A percentile compares a stretch with the other conserved stretches of the same genome.
These are phyloP conservation scores for Deilephila elpenor DNA, from an alignment of 2,888 invertebrate genomes.

Conservation along the genomic window DNA sequence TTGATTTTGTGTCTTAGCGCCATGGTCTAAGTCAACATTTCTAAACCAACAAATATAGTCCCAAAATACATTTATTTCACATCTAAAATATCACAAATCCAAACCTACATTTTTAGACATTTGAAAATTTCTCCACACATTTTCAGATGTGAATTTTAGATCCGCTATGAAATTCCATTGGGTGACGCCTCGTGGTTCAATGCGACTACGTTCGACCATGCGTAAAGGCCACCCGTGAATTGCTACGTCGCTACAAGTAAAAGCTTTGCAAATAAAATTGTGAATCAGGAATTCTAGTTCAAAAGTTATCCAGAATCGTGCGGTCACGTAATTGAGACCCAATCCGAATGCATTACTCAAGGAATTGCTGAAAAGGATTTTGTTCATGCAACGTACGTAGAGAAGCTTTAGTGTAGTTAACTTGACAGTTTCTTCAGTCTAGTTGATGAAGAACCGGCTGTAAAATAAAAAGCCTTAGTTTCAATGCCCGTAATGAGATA, in stretches of 20 bases:
- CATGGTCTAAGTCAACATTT: too few relatives aligned
- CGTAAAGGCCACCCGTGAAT: slow-evolving; percentile 10
- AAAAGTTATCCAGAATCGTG: neutral
- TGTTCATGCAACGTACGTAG: too few relatives aligned
- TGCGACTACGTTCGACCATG: neutral
- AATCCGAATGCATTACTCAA: neutral
- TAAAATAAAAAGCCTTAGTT: too few relatives aligned
- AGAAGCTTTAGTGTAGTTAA: too few relatives aligned
- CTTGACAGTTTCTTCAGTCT: too few relatives aligned
- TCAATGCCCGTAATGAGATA: too few relatives aligned
- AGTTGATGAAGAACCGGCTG: too few relatives aligned
- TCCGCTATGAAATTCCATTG: neutral
- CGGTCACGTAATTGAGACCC: neutral
- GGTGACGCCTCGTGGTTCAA: neutral
- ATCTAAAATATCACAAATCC: neutral
- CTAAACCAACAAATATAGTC: neutral
- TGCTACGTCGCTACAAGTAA: neutral
- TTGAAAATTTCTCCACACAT: neutral
- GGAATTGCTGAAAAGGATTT: slow-evolving; percentile 7
- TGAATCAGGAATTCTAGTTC: neutral
- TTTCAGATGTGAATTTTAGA: neutral
- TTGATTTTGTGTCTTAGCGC: too few relatives aligned
- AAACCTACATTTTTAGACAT: neutral
- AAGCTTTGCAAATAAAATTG: slow-evolving; percentile 7
- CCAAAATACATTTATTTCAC: neutral